Percentiles rank a stretch among this genome's conserved stretches.
Conservation (phyloP, 2,797 vertebrate genomes). For the Acipenser transmontanus region DNA sequence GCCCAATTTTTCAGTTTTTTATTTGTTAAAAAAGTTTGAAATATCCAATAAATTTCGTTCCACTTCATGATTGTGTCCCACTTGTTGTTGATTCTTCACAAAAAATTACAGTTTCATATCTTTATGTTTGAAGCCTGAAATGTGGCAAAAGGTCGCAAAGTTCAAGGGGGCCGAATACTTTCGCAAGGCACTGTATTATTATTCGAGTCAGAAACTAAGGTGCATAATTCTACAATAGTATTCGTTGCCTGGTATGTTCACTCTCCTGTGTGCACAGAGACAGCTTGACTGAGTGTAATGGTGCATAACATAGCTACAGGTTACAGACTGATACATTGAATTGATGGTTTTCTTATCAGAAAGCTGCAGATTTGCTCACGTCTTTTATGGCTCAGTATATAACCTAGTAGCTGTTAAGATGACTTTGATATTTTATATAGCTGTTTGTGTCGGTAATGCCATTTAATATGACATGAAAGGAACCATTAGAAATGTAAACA, state of each 20-base stretch:
- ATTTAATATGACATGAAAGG: neutral
- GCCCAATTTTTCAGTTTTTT: no score
- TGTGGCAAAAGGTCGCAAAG: no score
- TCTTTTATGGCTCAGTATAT: neutral
- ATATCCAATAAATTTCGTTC: no score
- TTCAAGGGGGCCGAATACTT: no score
- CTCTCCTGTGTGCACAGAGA: neutral
- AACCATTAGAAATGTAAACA: no score
- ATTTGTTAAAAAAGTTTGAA: no score
- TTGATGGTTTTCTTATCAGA: neutral
- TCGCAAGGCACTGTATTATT: no score
- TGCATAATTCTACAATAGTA: neutral
- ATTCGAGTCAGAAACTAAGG: no score
- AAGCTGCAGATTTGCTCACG: constrained; percentile 1
- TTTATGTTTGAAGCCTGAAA: no score
- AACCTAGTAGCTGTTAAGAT: neutral
- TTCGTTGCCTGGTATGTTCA: neutral
- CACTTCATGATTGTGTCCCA: no score
- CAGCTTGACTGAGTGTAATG: neutral
- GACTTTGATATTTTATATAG: neutral
- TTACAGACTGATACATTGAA: neutral
- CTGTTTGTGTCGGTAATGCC: neutral
- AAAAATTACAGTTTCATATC: no score
- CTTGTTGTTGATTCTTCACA: no score
- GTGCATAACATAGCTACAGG: neutral